Percentiles rank a stretch among this genome's conserved stretches.
Evolutionary conservation across 2,797 vertebrate genomes (phyloP).

Genomic region (Novumbra hubbsi): DNA sequence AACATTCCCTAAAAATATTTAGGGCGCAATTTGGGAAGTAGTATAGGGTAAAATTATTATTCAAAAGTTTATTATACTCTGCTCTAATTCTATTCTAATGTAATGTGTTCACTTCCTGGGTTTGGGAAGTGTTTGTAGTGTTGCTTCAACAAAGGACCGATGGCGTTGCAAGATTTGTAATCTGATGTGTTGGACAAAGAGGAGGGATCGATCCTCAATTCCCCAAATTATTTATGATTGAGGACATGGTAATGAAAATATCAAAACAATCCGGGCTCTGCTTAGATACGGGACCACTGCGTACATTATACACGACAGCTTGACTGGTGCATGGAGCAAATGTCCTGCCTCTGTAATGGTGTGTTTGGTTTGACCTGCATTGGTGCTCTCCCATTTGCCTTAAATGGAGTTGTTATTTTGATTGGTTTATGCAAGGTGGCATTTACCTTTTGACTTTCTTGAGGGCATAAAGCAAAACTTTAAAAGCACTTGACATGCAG

Average conservation of each 20-base stretch:
- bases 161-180: conserved; percentile 67
- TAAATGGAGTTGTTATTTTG: conserved; percentile 47
- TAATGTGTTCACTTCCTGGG: conserved; percentile 12
- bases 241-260: conserved; percentile 83
- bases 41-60: conserved; percentile 34
- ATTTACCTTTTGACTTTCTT: conserved; percentile 38
- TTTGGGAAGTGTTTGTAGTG: conserved; percentile 33
- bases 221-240: conserved; percentile 80
- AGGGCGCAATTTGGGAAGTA: not conserved
- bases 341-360: conserved; percentile 50
- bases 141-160: conserved; percentile 52
- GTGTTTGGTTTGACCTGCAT: conserved; percentile 29
- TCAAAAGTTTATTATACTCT: conserved; percentile 70
- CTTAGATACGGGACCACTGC: conserved; percentile 71
- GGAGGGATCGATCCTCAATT: conserved; percentile 59
- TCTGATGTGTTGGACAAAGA: conserved; percentile 65
- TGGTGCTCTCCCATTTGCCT: conserved; percentile 47
- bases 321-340: conserved; percentile 48
- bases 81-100: conserved; percentile 45
- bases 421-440: conserved; percentile 66
- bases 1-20: too few species aligned
- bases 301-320: conserved; percentile 80
- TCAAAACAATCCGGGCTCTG: conserved; percentile 82
- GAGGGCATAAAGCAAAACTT: conserved; percentile 33
- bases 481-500: conserved; percentile 47